These are phyloP conservation scores for Psittacula cyanocephala DNA, from an alignment of 2,113 vertebrate species.

Conservation along the genomic window DNA sequence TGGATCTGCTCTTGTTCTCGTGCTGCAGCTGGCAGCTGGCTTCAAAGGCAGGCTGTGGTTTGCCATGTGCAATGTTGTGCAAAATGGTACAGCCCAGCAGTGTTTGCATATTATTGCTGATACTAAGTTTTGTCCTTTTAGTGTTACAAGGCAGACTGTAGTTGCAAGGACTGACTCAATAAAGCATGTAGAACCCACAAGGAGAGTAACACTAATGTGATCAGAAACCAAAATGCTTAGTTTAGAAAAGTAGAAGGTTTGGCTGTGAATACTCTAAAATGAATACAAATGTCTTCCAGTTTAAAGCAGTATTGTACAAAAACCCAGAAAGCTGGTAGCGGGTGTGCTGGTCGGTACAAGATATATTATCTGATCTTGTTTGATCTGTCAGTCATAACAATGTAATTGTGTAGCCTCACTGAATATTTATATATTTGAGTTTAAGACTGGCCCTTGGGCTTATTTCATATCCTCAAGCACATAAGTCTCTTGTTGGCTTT, in stretches of 20 bases:
- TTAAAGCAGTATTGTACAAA: background rate
- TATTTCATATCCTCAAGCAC: background rate
- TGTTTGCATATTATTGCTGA: background rate
- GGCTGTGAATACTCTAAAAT: background rate
- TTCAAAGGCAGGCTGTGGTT: background rate
- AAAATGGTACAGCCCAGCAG: background rate
- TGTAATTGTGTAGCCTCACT: background rate
- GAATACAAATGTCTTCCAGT: background rate
- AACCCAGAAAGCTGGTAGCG: background rate
- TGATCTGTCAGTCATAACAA: background rate
- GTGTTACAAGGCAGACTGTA: background rate
- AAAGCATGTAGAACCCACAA: fast-evolving
- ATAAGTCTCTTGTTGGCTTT: background rate
- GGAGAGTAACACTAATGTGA: background rate
- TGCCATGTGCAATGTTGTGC: background rate
- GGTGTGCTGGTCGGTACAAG: background rate
- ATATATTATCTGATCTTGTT: background rate
- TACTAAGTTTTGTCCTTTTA: background rate
- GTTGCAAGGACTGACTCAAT: background rate
- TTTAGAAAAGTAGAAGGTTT: background rate
- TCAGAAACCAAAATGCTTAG: background rate
- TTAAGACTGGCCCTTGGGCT: background rate
- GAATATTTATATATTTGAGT: background rate
- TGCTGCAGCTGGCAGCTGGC: background rate
- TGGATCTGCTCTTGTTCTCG: background rate